Percentiles rank a stretch among this genome's conserved stretches.
Conservation (phyloP, 2,888 invertebrate species). For the Stenoptilia bipunctidactyla region DNA sequence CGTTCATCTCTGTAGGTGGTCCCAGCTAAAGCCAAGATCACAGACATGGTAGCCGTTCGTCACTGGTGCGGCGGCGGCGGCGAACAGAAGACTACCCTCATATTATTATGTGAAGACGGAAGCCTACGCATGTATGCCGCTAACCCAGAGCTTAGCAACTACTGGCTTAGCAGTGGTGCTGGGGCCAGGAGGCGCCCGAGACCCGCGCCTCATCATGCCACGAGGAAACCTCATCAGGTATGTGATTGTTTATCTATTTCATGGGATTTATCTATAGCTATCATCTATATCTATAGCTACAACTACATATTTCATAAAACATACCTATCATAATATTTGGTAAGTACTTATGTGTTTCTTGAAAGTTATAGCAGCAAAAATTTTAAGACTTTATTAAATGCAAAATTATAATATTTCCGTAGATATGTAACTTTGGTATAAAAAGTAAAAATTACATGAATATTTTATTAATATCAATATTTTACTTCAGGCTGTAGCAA, state of each 20-base stretch:
- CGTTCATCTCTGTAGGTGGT: slow-evolving; percentile 64
- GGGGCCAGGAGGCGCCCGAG: slow-evolving; percentile 44
- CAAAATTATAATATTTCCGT: too few relatives aligned
- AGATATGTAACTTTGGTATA: too few relatives aligned
- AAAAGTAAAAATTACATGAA: too few relatives aligned
- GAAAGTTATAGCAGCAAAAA: too few relatives aligned
- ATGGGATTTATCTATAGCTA: too few relatives aligned
- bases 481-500: slow-evolving; percentile 40
- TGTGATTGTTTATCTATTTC: too few relatives aligned
- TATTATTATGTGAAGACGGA: slow-evolving; percentile 95
- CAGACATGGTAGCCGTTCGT: slow-evolving; percentile 95
- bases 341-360: too few relatives aligned
- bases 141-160: slow-evolving; percentile 83
- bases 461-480: too few relatives aligned
- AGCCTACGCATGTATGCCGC: slow-evolving; percentile 95
- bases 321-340: too few relatives aligned
- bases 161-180: slow-evolving; percentile 68
- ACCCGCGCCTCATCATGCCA: slow-evolving; percentile 33
- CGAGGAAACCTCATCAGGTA: slow-evolving; percentile 50
- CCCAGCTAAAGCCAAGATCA: slow-evolving; percentile 94
- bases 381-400: too few relatives aligned
- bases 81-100: slow-evolving; percentile 90
- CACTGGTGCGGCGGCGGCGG: slow-evolving; percentile 85
- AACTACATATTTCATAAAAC: too few relatives aligned
- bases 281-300: too few relatives aligned